phyloP scores from a whole-genome alignment of 2,113 vertebrate species.

The Gambusia holbrooki region DNA sequence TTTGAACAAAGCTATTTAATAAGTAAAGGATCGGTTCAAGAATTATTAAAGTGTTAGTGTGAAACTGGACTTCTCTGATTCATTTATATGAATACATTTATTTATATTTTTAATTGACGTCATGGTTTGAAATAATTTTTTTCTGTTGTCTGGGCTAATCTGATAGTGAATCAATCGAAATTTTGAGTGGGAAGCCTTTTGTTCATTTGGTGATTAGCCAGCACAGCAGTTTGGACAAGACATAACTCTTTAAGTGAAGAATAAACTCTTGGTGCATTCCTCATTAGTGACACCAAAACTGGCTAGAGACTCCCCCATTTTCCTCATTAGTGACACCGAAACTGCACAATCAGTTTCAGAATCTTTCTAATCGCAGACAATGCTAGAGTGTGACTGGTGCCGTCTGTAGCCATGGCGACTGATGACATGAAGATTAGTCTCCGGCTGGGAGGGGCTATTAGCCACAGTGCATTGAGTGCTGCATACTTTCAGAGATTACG shows the following conservation, averaged over 20 bases:
- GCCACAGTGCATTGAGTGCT: slow-evolving; percentile 38
- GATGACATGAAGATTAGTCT: slow-evolving; percentile 66
- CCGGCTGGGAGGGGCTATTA: slow-evolving; percentile 49
- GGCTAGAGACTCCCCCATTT: too few species aligned
- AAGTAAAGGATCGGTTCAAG: neutral
- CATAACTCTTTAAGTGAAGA: neutral
- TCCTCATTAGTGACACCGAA: slow-evolving; percentile 30
- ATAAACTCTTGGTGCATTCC: neutral
- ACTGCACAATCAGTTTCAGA: slow-evolving; percentile 19
- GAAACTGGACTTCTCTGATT: neutral
- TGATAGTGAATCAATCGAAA: neutral
- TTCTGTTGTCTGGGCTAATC: neutral
- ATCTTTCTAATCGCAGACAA: slow-evolving; percentile 43
- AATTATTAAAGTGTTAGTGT: neutral
- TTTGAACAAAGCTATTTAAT: neutral
- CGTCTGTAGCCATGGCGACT: slow-evolving; percentile 49
- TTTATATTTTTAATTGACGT: neutral
- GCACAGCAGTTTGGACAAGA: neutral
- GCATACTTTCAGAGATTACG: slow-evolving; percentile 74
- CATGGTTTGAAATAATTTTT: neutral
- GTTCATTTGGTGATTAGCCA: neutral
- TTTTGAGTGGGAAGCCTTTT: neutral
- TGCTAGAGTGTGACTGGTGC: slow-evolving; percentile 13
- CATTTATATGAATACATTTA: neutral
- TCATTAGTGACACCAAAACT: slow-evolving; percentile 33